These are phyloP conservation scores for Dryobates pubescens DNA, from an alignment of 2,797 vertebrate species.

Conservation along the genomic window DNA sequence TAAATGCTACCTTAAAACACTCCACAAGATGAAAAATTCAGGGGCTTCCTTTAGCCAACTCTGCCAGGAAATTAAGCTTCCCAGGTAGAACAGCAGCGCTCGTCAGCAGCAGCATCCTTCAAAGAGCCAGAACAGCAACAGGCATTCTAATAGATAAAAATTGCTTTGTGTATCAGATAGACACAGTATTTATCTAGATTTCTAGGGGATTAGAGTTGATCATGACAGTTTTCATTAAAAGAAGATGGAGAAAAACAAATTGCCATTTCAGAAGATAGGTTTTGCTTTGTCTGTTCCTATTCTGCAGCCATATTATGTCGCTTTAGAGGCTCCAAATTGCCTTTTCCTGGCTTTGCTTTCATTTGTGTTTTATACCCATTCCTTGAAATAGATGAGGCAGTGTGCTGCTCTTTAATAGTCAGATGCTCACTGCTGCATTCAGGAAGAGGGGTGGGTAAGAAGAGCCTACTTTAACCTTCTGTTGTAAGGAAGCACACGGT, in stretches of 20 bases:
- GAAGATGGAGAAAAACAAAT: slow-evolving; percentile 46
- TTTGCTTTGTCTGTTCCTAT: slow-evolving; percentile 19
- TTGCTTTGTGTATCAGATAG: slow-evolving; percentile 15
- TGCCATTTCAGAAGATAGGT: slow-evolving; percentile 31
- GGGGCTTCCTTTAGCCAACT: slow-evolving; percentile 5
- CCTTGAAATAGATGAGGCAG: background rate
- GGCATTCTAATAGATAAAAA: slow-evolving; percentile 44
- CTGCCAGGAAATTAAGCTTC: slow-evolving; percentile 38
- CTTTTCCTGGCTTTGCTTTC: slow-evolving; percentile 9
- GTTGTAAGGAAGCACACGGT: background rate
- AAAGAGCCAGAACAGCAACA: slow-evolving; percentile 43
- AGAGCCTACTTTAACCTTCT: background rate
- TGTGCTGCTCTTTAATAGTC: background rate
- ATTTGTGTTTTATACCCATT: background rate
- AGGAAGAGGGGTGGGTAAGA: background rate
- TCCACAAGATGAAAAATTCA: background rate
- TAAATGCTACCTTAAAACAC: slow-evolving; percentile 37
- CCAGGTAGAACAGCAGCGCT: background rate
- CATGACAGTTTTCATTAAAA: slow-evolving; percentile 55
- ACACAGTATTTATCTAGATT: slow-evolving; percentile 42
- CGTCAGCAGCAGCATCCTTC: slow-evolving; percentile 8
- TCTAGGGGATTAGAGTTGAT: slow-evolving; percentile 22
- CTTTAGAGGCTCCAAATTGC: slow-evolving; percentile 41
- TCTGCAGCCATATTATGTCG: background rate
- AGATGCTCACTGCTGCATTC: background rate